These are phyloP conservation scores for Oligia latruncula DNA, from an alignment of 2,888 invertebrate genomes.

Conservation along the genomic window DNA sequence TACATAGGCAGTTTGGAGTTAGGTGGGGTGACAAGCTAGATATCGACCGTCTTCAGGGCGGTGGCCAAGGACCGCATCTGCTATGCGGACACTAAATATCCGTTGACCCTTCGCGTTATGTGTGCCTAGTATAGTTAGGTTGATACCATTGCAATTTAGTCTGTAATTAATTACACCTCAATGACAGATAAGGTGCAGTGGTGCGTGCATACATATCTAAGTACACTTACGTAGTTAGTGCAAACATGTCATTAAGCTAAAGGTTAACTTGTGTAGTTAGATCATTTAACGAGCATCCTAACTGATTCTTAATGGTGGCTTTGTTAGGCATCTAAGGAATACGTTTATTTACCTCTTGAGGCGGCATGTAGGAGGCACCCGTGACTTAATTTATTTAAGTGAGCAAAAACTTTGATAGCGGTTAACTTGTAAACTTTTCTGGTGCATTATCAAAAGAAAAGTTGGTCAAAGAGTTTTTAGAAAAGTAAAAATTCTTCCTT, in stretches of 20 bases:
- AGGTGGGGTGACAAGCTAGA: slow-evolving; percentile 85
- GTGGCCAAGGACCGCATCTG: slow-evolving; percentile 89
- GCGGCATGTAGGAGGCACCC: slow-evolving; percentile 15
- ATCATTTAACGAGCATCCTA: slow-evolving; percentile 56
- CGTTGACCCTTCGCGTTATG: slow-evolving; percentile 87
- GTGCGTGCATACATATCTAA: slow-evolving; percentile 69
- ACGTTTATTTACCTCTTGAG: slow-evolving; percentile 37
- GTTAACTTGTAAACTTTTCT: slow-evolving; percentile 33
- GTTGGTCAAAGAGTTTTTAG: slow-evolving; percentile 17
- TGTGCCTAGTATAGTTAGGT: slow-evolving; percentile 76
- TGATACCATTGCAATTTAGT: slow-evolving; percentile 79
- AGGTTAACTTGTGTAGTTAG: slow-evolving; percentile 61
- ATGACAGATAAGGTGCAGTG: slow-evolving; percentile 87
- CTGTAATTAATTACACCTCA: slow-evolving; percentile 87
- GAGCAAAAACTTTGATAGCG: slow-evolving; percentile 21
- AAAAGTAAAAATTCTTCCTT: slow-evolving; percentile 17
- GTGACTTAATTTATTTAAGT: slow-evolving; percentile 36
- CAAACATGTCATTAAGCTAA: slow-evolving; percentile 62
- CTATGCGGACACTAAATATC: slow-evolving; percentile 89
- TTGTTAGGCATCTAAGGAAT: slow-evolving; percentile 44
- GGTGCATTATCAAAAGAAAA: slow-evolving; percentile 28
- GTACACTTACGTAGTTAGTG: slow-evolving; percentile 56
- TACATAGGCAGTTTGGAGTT: slow-evolving; percentile 85
- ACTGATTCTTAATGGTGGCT: slow-evolving; percentile 57
- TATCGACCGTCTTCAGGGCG: slow-evolving; percentile 90